phyloP scores from a whole-genome alignment of 1,140 invertebrate genomes.

The Apis dorsata region DNA sequence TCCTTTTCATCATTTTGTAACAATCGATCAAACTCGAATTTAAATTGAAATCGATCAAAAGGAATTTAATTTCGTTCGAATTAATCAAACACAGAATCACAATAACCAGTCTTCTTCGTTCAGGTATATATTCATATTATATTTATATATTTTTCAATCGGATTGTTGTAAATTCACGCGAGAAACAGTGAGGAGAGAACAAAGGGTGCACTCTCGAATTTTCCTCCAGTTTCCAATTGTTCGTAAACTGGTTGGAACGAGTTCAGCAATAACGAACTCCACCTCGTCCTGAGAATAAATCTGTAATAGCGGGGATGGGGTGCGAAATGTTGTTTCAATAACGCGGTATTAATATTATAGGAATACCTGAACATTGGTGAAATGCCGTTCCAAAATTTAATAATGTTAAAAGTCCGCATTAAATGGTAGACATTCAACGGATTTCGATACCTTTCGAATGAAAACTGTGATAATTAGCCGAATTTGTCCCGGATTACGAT shows the following conservation, averaged over 20 bases:
- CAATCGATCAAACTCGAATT: not conserved
- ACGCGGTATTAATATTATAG: constrained; percentile 17
- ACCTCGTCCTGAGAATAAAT: not conserved
- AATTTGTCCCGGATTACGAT: constrained; percentile 13
- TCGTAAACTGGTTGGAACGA: not conserved
- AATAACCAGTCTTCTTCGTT: too few relatives aligned
- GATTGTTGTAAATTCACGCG: not conserved
- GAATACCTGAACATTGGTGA: not conserved
- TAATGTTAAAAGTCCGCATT: constrained; percentile 20
- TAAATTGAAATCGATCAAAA: not conserved
- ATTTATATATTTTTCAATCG: not conserved
- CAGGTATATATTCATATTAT: not conserved
- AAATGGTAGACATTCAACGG: not conserved
- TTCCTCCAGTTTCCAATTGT: not conserved
- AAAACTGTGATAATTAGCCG: constrained; percentile 12
- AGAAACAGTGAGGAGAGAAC: too few relatives aligned
- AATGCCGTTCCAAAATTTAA: constrained; percentile 15
- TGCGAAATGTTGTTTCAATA: not conserved
- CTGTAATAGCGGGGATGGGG: too few relatives aligned
- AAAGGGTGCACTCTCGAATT: not conserved
- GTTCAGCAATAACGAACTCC: not conserved
- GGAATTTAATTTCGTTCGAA: not conserved
- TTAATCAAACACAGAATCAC: not conserved
- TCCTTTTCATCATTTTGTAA: not conserved
- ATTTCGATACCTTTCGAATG: not conserved